Conservation (phyloP, 2,113 vertebrate genomes). For the Tonatia bakeri region DNA sequence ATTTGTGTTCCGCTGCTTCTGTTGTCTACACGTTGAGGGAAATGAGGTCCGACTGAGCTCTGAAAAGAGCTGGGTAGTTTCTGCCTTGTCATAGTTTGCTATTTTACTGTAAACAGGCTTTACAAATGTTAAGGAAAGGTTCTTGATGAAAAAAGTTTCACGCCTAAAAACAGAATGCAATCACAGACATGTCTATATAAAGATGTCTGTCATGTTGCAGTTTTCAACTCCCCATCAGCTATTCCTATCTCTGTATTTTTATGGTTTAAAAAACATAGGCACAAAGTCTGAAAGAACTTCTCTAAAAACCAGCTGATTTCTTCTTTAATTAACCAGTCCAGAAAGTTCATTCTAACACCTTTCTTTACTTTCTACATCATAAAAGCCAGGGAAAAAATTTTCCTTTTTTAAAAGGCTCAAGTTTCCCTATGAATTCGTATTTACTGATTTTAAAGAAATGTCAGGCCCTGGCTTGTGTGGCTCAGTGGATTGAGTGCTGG, state of each 20-base stretch:
- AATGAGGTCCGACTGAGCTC: background rate
- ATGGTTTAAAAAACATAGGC: slow-evolving; percentile 61
- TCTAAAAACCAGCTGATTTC: slow-evolving; percentile 58
- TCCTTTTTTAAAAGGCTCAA: background rate
- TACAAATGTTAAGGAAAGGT: slow-evolving; percentile 39
- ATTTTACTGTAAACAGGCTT: slow-evolving; percentile 46
- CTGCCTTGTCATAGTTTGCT: background rate
- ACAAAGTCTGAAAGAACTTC: slow-evolving; percentile 63
- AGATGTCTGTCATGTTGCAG: slow-evolving; percentile 69
- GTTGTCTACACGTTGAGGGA: background rate
- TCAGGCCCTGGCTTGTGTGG: no score
- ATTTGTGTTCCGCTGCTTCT: background rate
- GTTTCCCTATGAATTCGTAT: slow-evolving; percentile 32
- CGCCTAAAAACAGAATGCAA: slow-evolving; percentile 60
- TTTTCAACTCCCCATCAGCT: slow-evolving; percentile 32
- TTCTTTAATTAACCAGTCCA: slow-evolving; percentile 54
- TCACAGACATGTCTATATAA: slow-evolving; percentile 69
- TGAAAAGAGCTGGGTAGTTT: background rate
- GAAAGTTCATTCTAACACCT: slow-evolving; percentile 53
- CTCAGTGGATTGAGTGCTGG: no score
- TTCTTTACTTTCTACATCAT: slow-evolving; percentile 57
- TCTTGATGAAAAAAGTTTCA: slow-evolving; percentile 33
- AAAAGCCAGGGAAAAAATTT: slow-evolving; percentile 54
- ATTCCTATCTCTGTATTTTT: slow-evolving; percentile 22
- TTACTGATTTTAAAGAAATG: background rate